Conservation (phyloP, 2,888 invertebrate species). For the Chalcis sispes region DNA sequence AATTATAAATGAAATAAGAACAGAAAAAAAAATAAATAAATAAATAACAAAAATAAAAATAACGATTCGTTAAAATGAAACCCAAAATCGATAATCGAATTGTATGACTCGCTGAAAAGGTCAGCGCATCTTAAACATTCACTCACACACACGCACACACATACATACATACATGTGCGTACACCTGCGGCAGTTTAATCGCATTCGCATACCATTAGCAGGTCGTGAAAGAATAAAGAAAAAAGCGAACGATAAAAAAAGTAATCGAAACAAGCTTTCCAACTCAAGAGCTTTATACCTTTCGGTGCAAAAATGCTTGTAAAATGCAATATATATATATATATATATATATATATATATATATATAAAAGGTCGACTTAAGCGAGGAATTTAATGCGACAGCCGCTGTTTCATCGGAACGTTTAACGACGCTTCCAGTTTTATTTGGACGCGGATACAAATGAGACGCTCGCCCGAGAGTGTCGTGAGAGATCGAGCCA, state of each 20-base stretch:
- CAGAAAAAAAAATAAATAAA: not conserved
- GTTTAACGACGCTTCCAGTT: constrained; percentile 62
- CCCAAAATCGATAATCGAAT: not conserved
- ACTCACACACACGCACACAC: not conserved
- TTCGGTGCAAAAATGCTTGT: too few species aligned
- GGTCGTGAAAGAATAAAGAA: not conserved
- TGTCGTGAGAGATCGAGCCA: too few species aligned
- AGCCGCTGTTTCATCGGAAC: constrained; percentile 59
- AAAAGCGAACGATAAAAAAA: not conserved
- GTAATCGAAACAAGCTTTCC: constrained; percentile 35
- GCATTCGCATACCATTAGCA: constrained; percentile 24
- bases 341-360: too few species aligned
- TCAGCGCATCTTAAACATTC: not conserved
- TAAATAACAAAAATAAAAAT: not conserved
- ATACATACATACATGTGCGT: too few species aligned
- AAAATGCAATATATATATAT: too few species aligned
- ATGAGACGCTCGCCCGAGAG: not conserved
- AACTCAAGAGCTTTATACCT: not conserved
- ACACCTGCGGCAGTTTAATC: constrained; percentile 4
- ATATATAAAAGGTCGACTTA: not conserved
- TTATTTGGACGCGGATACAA: not conserved
- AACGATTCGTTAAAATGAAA: too few species aligned
- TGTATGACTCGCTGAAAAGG: not conserved
- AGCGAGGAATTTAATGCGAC: constrained; percentile 53
- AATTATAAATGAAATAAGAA: not conserved